A percentile compares a stretch with the other conserved stretches of the same genome.
Conservation (phyloP, 2,797 vertebrate genomes). For the Tragelaphus oryx region DNA sequence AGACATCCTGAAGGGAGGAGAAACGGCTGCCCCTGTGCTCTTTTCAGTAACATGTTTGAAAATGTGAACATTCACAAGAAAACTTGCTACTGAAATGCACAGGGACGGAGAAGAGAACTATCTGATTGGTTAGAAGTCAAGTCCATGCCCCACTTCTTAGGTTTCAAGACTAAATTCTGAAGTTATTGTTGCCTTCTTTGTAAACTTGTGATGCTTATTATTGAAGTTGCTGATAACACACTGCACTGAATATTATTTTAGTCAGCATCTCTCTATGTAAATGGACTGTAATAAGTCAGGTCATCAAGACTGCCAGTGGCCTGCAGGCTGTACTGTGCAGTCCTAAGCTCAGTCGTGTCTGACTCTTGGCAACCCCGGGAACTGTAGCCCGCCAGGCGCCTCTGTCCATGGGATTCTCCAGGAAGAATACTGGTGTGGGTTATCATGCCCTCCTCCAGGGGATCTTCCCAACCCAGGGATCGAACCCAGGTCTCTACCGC, state of each 20-base stretch:
- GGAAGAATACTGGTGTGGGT: neutral
- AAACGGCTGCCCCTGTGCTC: conserved; percentile 18
- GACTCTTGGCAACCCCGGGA: neutral
- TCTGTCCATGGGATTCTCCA: neutral
- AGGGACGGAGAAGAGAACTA: neutral
- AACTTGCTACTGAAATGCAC: conserved; percentile 53
- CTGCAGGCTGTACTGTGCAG: neutral
- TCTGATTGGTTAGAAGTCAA: neutral
- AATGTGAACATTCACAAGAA: conserved; percentile 48
- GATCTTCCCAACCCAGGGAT: neutral
- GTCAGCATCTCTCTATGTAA: neutral
- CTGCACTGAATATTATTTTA: neutral
- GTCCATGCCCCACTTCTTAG: neutral
- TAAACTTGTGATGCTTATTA: neutral
- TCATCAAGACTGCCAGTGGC: neutral
- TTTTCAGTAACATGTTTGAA: conserved; percentile 62
- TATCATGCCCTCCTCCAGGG: neutral
- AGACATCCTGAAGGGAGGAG: conserved; percentile 1
- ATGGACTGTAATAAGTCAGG: neutral
- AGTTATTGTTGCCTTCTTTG: neutral
- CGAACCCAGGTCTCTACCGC: neutral
- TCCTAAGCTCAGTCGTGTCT: neutral
- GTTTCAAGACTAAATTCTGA: conserved; percentile 23
- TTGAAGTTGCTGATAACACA: neutral
- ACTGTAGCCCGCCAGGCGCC: neutral